Evolutionary conservation across 2,113 vertebrate genomes (phyloP).

Genomic region (Malurus melanocephalus): DNA sequence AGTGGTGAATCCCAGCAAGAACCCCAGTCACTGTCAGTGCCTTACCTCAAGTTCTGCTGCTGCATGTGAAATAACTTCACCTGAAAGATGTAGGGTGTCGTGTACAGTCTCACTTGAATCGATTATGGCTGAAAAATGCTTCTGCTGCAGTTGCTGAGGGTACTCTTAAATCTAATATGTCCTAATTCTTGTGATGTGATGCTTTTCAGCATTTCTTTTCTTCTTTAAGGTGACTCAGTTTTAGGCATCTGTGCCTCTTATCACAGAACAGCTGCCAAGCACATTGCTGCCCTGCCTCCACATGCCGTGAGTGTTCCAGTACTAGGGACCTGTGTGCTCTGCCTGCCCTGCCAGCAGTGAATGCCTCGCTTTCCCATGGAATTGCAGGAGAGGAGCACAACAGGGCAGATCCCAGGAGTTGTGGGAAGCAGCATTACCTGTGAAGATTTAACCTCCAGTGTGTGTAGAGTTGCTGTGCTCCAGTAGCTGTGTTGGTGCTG

Average conservation of each 20-base stretch:
- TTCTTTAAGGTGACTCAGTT: not conserved
- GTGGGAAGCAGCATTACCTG: fast-evolving
- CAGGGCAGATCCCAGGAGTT: not conserved
- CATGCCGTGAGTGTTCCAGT: not conserved
- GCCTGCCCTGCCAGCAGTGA: not conserved
- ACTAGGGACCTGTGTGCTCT: not conserved
- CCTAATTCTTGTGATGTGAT: not conserved
- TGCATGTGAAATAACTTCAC: not conserved
- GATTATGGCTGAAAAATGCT: not conserved
- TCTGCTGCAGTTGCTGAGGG: not conserved
- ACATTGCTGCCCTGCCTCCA: not conserved
- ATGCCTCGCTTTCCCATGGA: not conserved
- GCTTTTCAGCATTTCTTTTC: not conserved
- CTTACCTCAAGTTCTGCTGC: not conserved
- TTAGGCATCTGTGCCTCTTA: not conserved
- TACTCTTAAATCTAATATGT: not conserved
- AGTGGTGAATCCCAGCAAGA: not conserved
- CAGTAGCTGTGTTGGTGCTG: not conserved
- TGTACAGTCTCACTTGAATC: not conserved
- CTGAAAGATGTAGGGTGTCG: not conserved
- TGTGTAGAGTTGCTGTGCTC: not conserved
- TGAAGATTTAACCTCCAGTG: not conserved
- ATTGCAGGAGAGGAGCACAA: not conserved
- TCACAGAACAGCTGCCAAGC: not conserved
- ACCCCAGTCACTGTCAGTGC: not conserved